Base-by-base conservation (phyloP, 2,113 vertebrate species). In the Crotophaga sulcirostris region DNA sequence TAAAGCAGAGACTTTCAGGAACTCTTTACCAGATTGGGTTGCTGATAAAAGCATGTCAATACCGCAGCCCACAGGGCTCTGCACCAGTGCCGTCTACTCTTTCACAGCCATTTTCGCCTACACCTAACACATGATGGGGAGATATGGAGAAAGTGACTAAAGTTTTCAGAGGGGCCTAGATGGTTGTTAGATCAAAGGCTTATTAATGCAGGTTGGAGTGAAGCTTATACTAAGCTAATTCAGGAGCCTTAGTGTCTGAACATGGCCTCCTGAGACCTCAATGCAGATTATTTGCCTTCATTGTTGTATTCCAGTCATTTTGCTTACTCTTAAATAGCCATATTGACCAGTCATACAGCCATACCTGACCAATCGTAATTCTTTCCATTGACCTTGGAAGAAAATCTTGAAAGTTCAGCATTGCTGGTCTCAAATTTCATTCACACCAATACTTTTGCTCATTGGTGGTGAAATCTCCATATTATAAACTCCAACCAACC, bases 1-100 rank as follows among this genome's bases (percentile, higher is more conserved):
- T 34, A 79, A 59, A 18, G 66, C 36, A 94, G 66, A 87, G 67
- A 92, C 83, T 93, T 96, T 74, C 85, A 96, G 85, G 92, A 94
- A 83, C 90, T 74, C 88, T 74, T 90, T 45, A 86, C 6, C 19
- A 92, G 94, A 92, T 74, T 36, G 63, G 4, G 55, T 77, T 93
- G 62, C 21, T 85, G 94, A 93, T 91, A 90, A 96, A 75, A 82
- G 4, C 19, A 11, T n/a, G 44, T 36, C 66, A 82, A 73, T 90
- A 45, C 82, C 82, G 90, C 82, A 95, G 62, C 55, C 78, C 62
- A 54, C 82, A 79, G 87, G 29, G 62, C 49, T 83, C 66, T 81
- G 63, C 38, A 64, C 3, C 0, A 2, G 38, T 72, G 34, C 60
- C 79, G 16, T 68, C 33, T 82, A 17, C 42, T 74, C 38, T 63